Evolutionary conservation across 2,113 vertebrate species (phyloP), one percentile per base, ranked within the genome.

Genomic region (Pangasianodon hypophthalmus): DNA sequence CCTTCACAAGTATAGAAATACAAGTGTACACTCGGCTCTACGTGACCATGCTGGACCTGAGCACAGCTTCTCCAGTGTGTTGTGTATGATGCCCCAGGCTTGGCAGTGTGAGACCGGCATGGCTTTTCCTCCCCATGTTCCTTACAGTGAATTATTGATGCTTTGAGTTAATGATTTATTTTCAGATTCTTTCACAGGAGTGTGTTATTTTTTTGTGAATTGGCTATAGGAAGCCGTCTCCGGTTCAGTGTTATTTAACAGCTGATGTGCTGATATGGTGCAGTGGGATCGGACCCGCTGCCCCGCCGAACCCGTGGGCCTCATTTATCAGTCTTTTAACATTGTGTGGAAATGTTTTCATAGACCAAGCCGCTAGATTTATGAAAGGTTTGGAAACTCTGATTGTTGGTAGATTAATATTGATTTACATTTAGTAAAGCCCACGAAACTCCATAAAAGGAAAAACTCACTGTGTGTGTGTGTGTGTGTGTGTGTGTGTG

Each of bases 1-100:
- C 19, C 58, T 19, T 37, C 58, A 26, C 60, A 54, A 73, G 87
- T 84, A 84, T 84, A 58, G 81, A 88, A 56, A 84, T 58, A 84
- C 87, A 82, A 82, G 87, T 82, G 18, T 69, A 0, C 29, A 6
- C 32, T 54, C 21, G 3, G 13, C 80, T 54, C 29, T 56, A 0
- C 24, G 0, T 46, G 21, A 60, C 86, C 52, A 1, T 13, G 26
- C 67, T 21, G 46, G 18, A 64, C 4, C 19, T 16, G 7, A n/a
- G 67, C 1, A 6, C n/a, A 21, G 29, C 24, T 8, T 7, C 48
- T 5, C 13, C 29, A 9, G 80, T 9, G 52, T 84, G 67, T 77
- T 11, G 19, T 58, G 37, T 82, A 7, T 69, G n/a, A 44, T 11
- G 71, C 26, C 26, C 6, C 85, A 37, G 16, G 64, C 54, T 87